Conservation (phyloP, 2,113 vertebrate genomes). For the Odontophorus gujanensis region DNA sequence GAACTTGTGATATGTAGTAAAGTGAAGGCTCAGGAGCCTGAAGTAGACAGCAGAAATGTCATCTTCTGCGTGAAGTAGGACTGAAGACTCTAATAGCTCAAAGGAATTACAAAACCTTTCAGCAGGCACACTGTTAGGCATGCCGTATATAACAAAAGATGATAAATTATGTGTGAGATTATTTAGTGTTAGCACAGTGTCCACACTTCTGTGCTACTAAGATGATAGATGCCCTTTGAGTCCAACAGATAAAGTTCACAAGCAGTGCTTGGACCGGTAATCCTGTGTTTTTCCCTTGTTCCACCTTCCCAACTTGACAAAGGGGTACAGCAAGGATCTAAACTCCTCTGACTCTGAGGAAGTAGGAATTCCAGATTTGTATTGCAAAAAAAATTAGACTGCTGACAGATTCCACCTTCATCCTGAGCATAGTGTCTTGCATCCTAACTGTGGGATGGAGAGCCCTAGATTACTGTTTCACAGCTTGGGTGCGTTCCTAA, state of each 20-base stretch:
- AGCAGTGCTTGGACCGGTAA: neutral
- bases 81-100: slow-evolving; percentile 62
- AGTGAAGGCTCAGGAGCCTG: slow-evolving; percentile 68
- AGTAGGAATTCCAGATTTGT: neutral
- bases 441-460: neutral
- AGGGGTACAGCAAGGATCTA: neutral
- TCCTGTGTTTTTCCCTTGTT: neutral
- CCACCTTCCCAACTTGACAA: neutral
- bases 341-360: neutral
- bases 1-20: slow-evolving; percentile 71
- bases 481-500: neutral
- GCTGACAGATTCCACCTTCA: neutral
- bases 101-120: slow-evolving; percentile 50
- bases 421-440: neutral
- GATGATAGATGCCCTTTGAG: slow-evolving; percentile 14
- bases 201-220: neutral
- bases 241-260: slow-evolving; percentile 12
- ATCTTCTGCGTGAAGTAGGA: slow-evolving; percentile 52
- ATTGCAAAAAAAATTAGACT: neutral
- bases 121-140: slow-evolving; percentile 49
- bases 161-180: slow-evolving; percentile 41
- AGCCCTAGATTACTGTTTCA: neutral
- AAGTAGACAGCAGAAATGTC: slow-evolving; percentile 50
- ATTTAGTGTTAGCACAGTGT: slow-evolving; percentile 23
- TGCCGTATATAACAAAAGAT: slow-evolving; percentile 45